Base-by-base conservation (phyloP, 1,140 invertebrate species). In the Mactra quadrangularis region DNA sequence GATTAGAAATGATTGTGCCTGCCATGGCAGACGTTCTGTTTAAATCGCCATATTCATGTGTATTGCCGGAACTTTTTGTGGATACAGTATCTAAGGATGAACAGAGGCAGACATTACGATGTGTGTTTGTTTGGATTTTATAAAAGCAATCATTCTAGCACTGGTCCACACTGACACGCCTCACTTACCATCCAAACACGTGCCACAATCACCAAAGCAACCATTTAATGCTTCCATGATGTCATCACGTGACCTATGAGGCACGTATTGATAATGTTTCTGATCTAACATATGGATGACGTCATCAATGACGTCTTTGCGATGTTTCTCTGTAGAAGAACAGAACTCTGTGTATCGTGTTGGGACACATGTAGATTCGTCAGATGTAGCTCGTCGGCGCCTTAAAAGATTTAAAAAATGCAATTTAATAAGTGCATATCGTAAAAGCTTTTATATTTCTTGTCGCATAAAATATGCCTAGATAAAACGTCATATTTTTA, bases 131-230 rank as follows among this genome's bases (percentile, higher is more conserved):
- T n/a, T n/a, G n/a, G n/a, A n/a, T n/a, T n/a, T n/a, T n/a, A n/a
- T n/a, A n/a, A n/a, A n/a, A n/a, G n/a, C n/a, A n/a, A n/a, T n/a
- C n/a, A n/a, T n/a, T n/a, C n/a, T n/a, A n/a, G n/a, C n/a, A n/a
- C n/a, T n/a, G n/a, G n/a, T n/a, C n/a, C n/a, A n/a, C n/a, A n/a
- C n/a, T n/a, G n/a, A n/a, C n/a, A n/a, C n/a, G n/a, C n/a, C n/a
- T n/a, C n/a, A n/a, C 38, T 19, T 82, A 88, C 87, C 87, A 47
- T 81, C 64, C n/a, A 85, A 19, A 55, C 87, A 87, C 1, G 85
- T 88, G 41, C 87, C 87, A 47, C 87, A 88, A 1, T 45, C 57
- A 1, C 55, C 47, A 33, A 88, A 84, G 57, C 87, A 88, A 15
- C 64, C 74, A 6, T 87, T 50, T 0, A 87, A 70, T 7, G 87